Base-by-base conservation (phyloP, 1,140 invertebrate species). In the Lepidotrigona ventralis region DNA sequence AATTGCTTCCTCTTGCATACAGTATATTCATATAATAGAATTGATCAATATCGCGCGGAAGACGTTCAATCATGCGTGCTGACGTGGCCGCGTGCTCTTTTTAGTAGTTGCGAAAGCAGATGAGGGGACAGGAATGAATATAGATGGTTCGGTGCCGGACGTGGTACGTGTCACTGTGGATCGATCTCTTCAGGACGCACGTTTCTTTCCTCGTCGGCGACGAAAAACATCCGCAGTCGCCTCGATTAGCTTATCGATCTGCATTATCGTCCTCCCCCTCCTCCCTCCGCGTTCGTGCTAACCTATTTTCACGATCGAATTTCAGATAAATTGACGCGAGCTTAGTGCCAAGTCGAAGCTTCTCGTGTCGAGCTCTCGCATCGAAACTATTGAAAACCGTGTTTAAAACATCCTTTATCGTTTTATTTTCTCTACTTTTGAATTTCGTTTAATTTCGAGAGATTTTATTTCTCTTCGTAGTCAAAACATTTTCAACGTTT, bases 101-200 rank as follows among this genome's bases (percentile, higher is more conserved):
- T 29, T 29, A 17, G 9, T 26, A 51, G 60, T 66, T 66, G 53
- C 46, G 53, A 66, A 66, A 53, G 75, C 60, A 23, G 60, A 51
- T 46, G 74, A 76, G 58, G 74, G 58, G 46, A 17, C 39, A 77
- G 39, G 75, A 77, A 66, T 53, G 75, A 77, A 77, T 77, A 77
- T 60, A 77, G 76, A 86, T 86, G 76, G 81, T 64, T 21, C 66
- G 53, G n/a, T 54, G 56, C 4, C 56, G 58, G 72, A 51, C 66
- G n/a, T 23, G 29, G 29, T 66, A 46, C 46, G 75, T 70, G 71
- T 54, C 73, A 74, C 71, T 64, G 85, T 71, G 73, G 70, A 86
- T 86, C 85, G 85, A 86, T 86, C 79, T 66, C 26, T 84, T 66
- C 26, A 39, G 46, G 58, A 79, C 64, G 46, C 58, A 17, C 51